Conservation (phyloP, 1,140 invertebrate species). For the Nasonia vitripennis region DNA sequence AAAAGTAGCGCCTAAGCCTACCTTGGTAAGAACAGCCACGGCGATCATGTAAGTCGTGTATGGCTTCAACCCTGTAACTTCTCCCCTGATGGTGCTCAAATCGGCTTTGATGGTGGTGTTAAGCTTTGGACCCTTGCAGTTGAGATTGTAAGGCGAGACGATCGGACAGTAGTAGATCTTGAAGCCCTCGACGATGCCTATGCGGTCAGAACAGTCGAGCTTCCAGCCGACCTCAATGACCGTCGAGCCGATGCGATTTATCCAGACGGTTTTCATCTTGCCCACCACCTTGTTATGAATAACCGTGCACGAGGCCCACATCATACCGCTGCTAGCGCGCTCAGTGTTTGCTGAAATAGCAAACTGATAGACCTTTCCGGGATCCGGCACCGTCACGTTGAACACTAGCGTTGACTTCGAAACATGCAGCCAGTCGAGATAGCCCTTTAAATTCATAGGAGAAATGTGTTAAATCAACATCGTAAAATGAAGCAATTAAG, state of each 20-base stretch:
- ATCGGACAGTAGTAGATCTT: conserved; percentile 83
- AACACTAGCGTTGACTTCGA: conserved; percentile 68
- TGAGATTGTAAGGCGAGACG: conserved; percentile 72
- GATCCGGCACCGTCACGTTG: conserved; percentile 75
- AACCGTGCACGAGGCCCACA: conserved; percentile 85
- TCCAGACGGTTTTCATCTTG: conserved; percentile 81
- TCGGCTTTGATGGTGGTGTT: conserved; percentile 75
- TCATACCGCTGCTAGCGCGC: conserved; percentile 82
- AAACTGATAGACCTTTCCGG: conserved; percentile 78
- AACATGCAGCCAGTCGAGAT: conserved; percentile 77
- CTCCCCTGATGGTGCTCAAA: conserved; percentile 66
- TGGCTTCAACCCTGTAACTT: conserved; percentile 78
- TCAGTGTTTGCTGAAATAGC: conserved; percentile 83
- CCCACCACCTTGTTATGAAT: conserved; percentile 81
- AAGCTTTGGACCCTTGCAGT: conserved; percentile 71
- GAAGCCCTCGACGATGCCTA: conserved; percentile 80
- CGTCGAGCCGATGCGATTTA: conserved; percentile 77
- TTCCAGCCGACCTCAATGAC: conserved; percentile 82
- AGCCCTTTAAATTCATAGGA: conserved; percentile 69
- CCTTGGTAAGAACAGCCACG: conserved; percentile 82
- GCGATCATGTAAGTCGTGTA: conserved; percentile 87
- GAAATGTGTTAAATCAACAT: background rate
- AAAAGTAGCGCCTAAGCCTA: background rate
- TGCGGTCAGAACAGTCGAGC: conserved; percentile 81
- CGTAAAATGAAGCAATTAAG: background rate